Base-by-base conservation (phyloP, 2,113 vertebrate genomes). In the Thalassoma bifasciatum region DNA sequence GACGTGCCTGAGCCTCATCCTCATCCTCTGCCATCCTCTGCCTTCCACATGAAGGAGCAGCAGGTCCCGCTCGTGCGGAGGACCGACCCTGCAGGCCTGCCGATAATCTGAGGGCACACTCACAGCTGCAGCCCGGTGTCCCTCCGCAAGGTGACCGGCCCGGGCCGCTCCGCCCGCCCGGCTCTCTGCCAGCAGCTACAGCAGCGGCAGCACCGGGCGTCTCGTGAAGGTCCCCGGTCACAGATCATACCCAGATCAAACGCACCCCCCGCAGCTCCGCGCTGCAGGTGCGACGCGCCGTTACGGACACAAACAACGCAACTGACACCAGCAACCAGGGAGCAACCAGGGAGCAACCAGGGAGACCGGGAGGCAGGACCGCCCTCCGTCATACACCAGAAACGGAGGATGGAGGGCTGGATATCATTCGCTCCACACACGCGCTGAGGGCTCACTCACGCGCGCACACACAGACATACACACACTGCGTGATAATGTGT, bases 141-240 rank as follows among this genome's bases (percentile, higher is more conserved):
- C 88, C 92, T 89, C 83, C 82, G 88, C 93, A 94, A 94, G 93
- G 93, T 94, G 88, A 94, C 90, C 72, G 87, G 86, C 87, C 75
- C 76, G 85, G 74, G 72, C 67, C 66, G 37, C 73, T 72, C 66
- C 50, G 47, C 49, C 67, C 51, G 38, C 49, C 67, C 51, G 38
- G 40, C 72, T 85, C 69, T 42, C 63, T 44, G 42, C 66, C 66
- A 47, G 53, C 68, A 40, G 38, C 76, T 34, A 6, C 30, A 30
- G 30, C 30, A 30, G 30, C 30, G 6, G 30, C 30, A 30, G 26
- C 7, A 19, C 81, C 50, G 42, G 50, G 13, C 13, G 59, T 53
- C 63, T 46, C 36, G 8, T 84, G 68, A 73, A 67, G 73, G 80
- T 85, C 74, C 83, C 60, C 57, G 53, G 62, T 70, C 67, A 30